Conservation (phyloP, 2,113 vertebrate genomes). For the Microcebus lehilahytsara region DNA sequence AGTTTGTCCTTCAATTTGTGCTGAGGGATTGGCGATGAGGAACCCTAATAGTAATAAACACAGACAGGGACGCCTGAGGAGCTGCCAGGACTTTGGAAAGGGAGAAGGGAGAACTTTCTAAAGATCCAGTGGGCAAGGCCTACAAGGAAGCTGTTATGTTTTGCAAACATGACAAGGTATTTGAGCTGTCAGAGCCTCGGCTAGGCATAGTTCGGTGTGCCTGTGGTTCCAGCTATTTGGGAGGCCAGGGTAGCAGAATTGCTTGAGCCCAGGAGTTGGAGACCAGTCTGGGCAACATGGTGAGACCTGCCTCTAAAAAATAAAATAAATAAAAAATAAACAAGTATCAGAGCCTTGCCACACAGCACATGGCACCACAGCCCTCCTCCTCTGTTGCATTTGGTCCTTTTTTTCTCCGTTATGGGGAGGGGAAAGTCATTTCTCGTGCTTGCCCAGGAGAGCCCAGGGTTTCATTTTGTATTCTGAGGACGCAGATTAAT, state of each 20-base stretch:
- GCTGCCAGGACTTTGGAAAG: background rate
- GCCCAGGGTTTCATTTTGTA: slow-evolving; percentile 90
- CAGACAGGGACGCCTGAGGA: background rate
- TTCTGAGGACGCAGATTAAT: slow-evolving; percentile 94
- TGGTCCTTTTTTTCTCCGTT: slow-evolving; percentile 72
- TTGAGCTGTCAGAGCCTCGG: slow-evolving; percentile 71
- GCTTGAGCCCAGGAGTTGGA: too few species aligned
- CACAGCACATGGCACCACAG: slow-evolving; percentile 52
- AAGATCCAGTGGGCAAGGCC: background rate
- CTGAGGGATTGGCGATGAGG: slow-evolving; percentile 40
- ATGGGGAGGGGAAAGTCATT: slow-evolving; percentile 85
- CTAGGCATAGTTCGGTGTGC: background rate
- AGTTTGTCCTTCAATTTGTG: background rate
- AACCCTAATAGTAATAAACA: background rate
- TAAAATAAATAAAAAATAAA: too few species aligned
- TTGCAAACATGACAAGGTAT: slow-evolving; percentile 51
- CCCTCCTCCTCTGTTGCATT: slow-evolving; percentile 66
- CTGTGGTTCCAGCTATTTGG: too few species aligned
- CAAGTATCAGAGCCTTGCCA: slow-evolving; percentile 49
- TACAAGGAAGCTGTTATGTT: slow-evolving; percentile 29
- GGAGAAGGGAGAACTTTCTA: background rate
- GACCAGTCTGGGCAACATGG: too few species aligned
- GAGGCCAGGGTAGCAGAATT: too few species aligned
- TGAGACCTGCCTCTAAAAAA: too few species aligned
- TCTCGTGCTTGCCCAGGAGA: slow-evolving; percentile 86